Conservation (phyloP, 2,888 invertebrate genomes). For the Tricholauxania praeusta region DNA sequence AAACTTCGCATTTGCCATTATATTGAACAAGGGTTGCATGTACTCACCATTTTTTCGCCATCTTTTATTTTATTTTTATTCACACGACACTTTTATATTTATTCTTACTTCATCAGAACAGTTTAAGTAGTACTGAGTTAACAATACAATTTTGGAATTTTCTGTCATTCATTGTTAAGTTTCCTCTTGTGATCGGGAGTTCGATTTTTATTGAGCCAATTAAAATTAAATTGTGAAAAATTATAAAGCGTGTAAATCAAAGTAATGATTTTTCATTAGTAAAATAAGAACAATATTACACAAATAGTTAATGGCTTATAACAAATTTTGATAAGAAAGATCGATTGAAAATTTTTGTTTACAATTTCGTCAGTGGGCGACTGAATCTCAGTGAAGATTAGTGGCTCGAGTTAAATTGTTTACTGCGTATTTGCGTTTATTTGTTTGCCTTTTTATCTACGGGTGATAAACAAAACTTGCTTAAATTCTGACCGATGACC, state of each 20-base stretch:
- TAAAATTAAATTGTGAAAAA: constrained; percentile 31
- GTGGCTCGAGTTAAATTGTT: constrained; percentile 42
- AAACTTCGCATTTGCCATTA: too few species aligned
- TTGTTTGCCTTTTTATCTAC: background rate
- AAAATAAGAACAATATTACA: background rate
- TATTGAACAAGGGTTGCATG: too few species aligned
- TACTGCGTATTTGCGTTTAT: constrained; percentile 31
- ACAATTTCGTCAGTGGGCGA: constrained; percentile 41
- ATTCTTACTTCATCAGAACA: background rate
- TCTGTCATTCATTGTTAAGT: constrained; percentile 24
- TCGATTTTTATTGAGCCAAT: background rate
- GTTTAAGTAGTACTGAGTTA: constrained; percentile 18
- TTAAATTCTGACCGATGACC: background rate
- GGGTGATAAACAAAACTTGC: background rate
- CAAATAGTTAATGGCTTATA: background rate
- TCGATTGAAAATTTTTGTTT: background rate
- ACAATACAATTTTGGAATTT: constrained; percentile 17
- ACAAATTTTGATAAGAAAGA: background rate
- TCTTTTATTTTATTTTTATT: constrained; percentile 9
- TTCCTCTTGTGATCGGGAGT: constrained; percentile 9
- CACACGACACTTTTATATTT: constrained; percentile 33
- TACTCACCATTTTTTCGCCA: constrained; percentile 16
- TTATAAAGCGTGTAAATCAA: constrained; percentile 6
- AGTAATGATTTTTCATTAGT: background rate
- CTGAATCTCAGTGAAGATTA: constrained; percentile 60